Conservation (phyloP, 2,888 invertebrate genomes). For the Dendrolimus pini region DNA sequence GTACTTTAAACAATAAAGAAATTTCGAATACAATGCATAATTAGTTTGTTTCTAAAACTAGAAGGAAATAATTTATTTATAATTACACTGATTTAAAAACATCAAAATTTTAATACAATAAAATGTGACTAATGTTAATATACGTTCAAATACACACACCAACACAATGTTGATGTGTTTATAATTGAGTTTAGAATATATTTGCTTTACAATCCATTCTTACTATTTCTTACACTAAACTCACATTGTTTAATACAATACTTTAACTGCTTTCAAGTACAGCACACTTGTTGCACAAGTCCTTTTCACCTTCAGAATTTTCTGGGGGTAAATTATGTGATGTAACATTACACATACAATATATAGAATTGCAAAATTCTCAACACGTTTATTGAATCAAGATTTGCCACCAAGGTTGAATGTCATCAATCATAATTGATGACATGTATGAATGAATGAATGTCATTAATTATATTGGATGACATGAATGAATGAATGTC, state of each 20-base stretch:
- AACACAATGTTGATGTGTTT: slow-evolving; percentile 38
- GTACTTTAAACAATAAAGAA: slow-evolving; percentile 64
- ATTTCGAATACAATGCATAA: slow-evolving; percentile 51
- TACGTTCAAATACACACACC: slow-evolving; percentile 1
- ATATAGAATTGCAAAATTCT: too few relatives aligned
- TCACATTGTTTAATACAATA: neutral
- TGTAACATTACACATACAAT: neutral
- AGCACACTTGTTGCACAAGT: neutral
- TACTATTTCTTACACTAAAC: slow-evolving; percentile 16
- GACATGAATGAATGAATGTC: too few relatives aligned
- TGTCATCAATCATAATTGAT: too few relatives aligned
- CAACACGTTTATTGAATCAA: too few relatives aligned
- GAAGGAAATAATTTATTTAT: neutral
- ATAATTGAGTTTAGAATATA: slow-evolving; percentile 69
- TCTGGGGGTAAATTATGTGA: neutral
- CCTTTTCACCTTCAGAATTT: neutral
- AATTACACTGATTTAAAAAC: neutral
- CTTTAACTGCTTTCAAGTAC: neutral
- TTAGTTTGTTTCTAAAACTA: neutral
- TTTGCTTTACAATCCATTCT: slow-evolving; percentile 55
- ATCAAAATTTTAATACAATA: slow-evolving; percentile 1
- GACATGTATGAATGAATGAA: too few relatives aligned
- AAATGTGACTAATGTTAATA: neutral
- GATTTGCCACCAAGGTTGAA: too few relatives aligned
- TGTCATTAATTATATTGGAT: too few relatives aligned